Conservation (phyloP, 2,797 vertebrate species). For the Amniataba percoides region DNA sequence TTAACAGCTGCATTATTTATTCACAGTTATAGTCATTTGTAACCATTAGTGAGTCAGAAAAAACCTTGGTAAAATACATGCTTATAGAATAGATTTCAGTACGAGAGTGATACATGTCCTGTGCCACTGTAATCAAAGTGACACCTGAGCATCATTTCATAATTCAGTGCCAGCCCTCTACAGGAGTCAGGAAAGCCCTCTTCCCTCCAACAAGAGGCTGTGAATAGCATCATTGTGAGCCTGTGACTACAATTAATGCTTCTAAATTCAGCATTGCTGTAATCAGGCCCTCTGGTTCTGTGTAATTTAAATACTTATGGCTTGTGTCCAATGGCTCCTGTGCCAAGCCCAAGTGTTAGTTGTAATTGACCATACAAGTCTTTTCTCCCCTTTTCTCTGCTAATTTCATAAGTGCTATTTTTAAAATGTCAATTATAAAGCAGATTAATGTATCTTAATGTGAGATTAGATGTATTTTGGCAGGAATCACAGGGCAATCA, state of each 20-base stretch:
- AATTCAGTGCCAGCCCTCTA: constrained; percentile 50
- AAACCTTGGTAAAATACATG: neutral
- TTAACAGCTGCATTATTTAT: neutral
- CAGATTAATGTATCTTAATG: constrained; percentile 81
- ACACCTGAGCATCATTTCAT: constrained; percentile 61
- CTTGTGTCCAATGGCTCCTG: constrained; percentile 80
- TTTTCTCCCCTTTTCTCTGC: constrained; percentile 78
- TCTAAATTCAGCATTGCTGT: constrained; percentile 77
- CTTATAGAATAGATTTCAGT: neutral
- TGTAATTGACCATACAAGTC: constrained; percentile 84
- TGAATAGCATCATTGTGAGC: constrained; percentile 72
- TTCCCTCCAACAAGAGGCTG: constrained; percentile 63
- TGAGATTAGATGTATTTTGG: constrained; percentile 81
- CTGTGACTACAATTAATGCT: constrained; percentile 71
- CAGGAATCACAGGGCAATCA: constrained; percentile 70
- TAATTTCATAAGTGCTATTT: constrained; percentile 84
- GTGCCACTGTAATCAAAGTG: constrained; percentile 47
- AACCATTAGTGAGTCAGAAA: too few species aligned
- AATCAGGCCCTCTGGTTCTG: constrained; percentile 81
- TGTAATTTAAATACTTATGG: constrained; percentile 82
- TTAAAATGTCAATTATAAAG: constrained; percentile 82
- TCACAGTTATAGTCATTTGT: neutral
- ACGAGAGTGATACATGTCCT: constrained; percentile 42
- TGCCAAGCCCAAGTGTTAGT: constrained; percentile 81
- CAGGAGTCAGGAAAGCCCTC: constrained; percentile 50